phyloP scores from a whole-genome alignment of 2,888 invertebrate species.

The Patella depressa region DNA sequence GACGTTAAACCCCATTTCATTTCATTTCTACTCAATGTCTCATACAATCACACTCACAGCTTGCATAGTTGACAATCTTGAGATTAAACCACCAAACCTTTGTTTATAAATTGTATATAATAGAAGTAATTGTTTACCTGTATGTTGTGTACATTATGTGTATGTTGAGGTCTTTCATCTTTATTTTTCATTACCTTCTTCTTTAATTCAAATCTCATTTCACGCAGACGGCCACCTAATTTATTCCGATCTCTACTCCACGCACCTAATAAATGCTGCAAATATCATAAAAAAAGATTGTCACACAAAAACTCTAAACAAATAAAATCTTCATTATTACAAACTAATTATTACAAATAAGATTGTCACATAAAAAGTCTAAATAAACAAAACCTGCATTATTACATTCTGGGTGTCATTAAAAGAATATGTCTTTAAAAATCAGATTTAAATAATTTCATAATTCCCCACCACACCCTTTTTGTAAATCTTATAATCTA shows the following conservation, averaged over 20 bases:
- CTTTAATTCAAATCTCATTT: constrained; percentile 21
- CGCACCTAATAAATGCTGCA: constrained; percentile 19
- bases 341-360: too few species aligned
- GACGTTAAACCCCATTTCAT: too few species aligned
- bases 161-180: background rate
- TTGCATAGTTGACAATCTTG: too few species aligned
- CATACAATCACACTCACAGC: too few species aligned
- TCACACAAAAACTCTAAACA: background rate
- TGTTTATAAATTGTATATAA: too few species aligned
- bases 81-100: too few species aligned
- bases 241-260: constrained; percentile 16
- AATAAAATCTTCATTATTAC: background rate
- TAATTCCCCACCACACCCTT: background rate
- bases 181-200: constrained; percentile 5
- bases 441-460: background rate
- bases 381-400: background rate
- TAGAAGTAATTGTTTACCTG: too few species aligned
- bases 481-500: background rate
- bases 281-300: background rate
- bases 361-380: background rate
- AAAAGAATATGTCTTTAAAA: background rate
- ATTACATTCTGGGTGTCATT: background rate
- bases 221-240: constrained; percentile 16
- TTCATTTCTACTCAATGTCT: too few species aligned
- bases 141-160: background rate